phyloP scores from a whole-genome alignment of 2,113 vertebrate genomes.

The Leptosomus discolor region DNA sequence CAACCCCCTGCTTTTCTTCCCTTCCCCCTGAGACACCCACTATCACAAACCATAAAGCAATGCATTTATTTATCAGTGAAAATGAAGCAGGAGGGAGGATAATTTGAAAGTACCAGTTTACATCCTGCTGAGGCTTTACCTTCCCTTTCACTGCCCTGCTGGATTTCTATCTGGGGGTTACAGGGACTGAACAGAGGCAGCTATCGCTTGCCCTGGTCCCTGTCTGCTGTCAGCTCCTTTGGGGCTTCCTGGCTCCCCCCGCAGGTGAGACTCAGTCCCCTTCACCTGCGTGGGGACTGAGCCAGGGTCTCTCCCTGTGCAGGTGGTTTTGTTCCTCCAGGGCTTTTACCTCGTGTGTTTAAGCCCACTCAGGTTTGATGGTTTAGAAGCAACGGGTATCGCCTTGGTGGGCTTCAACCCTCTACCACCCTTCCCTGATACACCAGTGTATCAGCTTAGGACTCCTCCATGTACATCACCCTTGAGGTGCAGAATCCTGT shows the following conservation, averaged over 20 bases:
- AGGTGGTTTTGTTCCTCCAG: neutral
- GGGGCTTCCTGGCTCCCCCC: neutral
- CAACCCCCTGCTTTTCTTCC: neutral
- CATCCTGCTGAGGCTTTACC: neutral
- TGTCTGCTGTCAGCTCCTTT: neutral
- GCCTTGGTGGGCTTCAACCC: fast-evolving
- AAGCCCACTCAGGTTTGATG: neutral
- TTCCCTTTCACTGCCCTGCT: neutral
- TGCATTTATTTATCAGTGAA: neutral
- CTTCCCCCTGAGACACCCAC: neutral
- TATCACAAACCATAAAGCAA: neutral
- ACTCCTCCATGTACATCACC: fast-evolving
- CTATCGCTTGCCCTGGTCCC: neutral
- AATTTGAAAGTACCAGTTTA: neutral
- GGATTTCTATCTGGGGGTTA: neutral
- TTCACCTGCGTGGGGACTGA: neutral
- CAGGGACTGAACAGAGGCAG: neutral
- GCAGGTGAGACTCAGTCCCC: neutral
- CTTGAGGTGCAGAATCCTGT: neutral
- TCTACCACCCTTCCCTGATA: fast-evolving
- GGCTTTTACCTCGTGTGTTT: neutral
- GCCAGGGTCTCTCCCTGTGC: neutral
- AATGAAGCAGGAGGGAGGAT: fast-evolving
- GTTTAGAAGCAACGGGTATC: neutral
- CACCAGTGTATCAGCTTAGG: fast-evolving